A percentile compares a stretch with the other conserved stretches of the same genome.
These are phyloP conservation scores for Adela reaumurella DNA, from an alignment of 2,888 invertebrate species.

Conservation along the genomic window DNA sequence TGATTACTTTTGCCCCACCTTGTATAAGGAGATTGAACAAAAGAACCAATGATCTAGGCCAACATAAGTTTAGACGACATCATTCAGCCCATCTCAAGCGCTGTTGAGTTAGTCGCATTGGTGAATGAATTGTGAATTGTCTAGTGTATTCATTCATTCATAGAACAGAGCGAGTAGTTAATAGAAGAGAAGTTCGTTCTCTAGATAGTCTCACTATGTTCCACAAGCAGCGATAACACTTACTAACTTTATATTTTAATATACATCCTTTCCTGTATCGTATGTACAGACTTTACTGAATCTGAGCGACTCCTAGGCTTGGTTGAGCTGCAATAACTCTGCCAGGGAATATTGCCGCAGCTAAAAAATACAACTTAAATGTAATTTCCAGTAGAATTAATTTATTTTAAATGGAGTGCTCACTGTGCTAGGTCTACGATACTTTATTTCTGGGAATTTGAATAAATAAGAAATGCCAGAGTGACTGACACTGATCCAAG, in stretches of 20 bases:
- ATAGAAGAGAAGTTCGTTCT: constrained; percentile 22
- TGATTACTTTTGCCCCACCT: too few species aligned
- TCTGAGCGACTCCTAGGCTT: constrained; percentile 31
- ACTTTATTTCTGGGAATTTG: too few species aligned
- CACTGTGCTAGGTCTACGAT: too few species aligned
- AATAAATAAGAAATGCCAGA: too few species aligned
- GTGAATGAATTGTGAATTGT: neutral
- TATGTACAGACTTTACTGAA: constrained; percentile 18
- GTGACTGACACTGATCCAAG: too few species aligned
- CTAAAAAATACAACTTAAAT: constrained; percentile 30
- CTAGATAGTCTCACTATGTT: constrained; percentile 20
- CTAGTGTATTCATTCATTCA: neutral
- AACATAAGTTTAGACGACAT: too few species aligned
- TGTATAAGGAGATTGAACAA: too few species aligned
- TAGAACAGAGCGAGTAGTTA: constrained; percentile 20
- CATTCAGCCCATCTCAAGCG: neutral
- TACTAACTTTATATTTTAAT: constrained; percentile 27
- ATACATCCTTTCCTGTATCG: constrained; percentile 21
- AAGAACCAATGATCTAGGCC: too few species aligned
- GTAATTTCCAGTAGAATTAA: neutral
- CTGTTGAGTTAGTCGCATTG: neutral
- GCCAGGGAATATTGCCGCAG: constrained; percentile 48
- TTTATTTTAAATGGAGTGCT: too few species aligned
- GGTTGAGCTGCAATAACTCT: constrained; percentile 44
- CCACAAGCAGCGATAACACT: constrained; percentile 29